These are phyloP conservation scores for Zootoca vivipara DNA, from an alignment of 2,113 vertebrate genomes.

Conservation along the genomic window DNA sequence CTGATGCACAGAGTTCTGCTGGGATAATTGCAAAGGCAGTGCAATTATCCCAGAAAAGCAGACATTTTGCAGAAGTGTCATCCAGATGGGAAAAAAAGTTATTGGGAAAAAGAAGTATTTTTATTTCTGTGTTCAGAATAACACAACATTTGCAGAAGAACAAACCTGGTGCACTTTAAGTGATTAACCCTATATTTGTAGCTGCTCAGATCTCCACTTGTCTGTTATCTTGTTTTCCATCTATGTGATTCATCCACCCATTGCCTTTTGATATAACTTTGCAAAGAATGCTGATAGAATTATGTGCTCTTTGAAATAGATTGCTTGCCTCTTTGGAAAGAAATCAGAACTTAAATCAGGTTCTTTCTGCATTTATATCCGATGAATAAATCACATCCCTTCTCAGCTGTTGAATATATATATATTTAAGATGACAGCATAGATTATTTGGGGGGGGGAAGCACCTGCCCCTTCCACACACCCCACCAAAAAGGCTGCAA, in stretches of 20 bases:
- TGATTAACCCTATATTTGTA: background rate
- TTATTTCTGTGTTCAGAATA: background rate
- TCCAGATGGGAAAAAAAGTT: background rate
- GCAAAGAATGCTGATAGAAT: background rate
- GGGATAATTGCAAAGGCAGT: background rate
- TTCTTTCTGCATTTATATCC: background rate
- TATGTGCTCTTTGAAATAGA: background rate
- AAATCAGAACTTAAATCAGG: slow-evolving; percentile 7
- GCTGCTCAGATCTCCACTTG: background rate
- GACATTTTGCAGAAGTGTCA: background rate
- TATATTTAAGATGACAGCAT: background rate
- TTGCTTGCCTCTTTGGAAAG: background rate
- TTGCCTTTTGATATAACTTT: background rate
- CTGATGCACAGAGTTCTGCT: background rate
- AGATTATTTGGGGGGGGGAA: background rate
- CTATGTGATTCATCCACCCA: background rate
- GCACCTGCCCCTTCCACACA: background rate
- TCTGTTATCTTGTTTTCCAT: background rate
- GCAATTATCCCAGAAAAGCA: background rate
- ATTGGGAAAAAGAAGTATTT: background rate
- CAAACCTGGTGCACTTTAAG: background rate
- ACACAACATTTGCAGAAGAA: background rate
- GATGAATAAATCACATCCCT: background rate
- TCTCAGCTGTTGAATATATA: background rate
- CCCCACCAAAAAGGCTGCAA: background rate